These are phyloP conservation scores for Pocillopora meandrina DNA, from an alignment of 92 coral and sea anemone genomes.

Conservation along the genomic window DNA sequence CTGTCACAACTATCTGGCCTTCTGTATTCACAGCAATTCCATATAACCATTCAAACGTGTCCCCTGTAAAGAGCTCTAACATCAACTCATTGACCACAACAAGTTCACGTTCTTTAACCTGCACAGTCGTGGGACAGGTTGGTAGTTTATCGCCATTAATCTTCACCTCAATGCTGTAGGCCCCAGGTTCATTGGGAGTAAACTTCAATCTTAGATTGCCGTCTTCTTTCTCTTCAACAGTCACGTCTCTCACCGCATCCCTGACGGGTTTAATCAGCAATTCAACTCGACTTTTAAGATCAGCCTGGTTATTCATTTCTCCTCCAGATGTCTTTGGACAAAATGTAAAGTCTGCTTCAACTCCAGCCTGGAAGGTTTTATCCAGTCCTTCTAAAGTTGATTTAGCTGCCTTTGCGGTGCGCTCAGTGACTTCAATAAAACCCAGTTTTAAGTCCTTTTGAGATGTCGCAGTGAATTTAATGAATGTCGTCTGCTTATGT, in stretches of 20 bases:
- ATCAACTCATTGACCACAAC: neutral
- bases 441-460: too few species aligned
- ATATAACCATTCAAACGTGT: neutral
- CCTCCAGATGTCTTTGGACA: neutral
- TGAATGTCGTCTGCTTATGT: too few species aligned
- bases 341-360: neutral
- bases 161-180: neutral
- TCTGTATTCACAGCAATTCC: neutral
- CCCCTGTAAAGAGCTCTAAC: neutral
- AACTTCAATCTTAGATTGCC: neutral
- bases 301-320: neutral
- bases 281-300: neutral
- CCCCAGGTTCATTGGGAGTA: neutral
- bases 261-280: neutral
- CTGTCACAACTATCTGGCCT: neutral
- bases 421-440: too few species aligned
- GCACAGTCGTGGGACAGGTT: neutral
- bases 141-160: neutral
- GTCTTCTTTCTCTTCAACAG: neutral
- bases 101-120: conserved; percentile 1
- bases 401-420: too few species aligned
- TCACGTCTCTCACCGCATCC: neutral
- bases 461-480: too few species aligned
- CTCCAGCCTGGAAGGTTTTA: neutral
- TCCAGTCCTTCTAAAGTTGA: too few species aligned